Evolutionary conservation across 2,888 invertebrate species (phyloP).

Genomic region (Carterocephalus palaemon): DNA sequence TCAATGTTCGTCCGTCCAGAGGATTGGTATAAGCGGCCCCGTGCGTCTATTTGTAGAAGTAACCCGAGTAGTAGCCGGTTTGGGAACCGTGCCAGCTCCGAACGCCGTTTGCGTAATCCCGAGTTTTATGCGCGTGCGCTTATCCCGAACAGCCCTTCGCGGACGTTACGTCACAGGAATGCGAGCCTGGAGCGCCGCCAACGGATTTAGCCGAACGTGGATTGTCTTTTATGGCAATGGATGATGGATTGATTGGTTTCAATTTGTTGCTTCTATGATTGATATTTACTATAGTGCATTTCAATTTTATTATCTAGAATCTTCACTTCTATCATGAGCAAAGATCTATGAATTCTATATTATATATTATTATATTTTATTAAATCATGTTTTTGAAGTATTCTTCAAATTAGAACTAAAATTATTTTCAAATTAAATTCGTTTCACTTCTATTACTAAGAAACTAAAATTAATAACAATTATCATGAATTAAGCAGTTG

Average conservation of each 20-base stretch:
- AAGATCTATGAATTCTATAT: too few species aligned
- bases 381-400: not conserved
- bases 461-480: not conserved
- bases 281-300: not conserved
- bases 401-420: not conserved
- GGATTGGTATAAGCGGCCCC: conserved; percentile 41
- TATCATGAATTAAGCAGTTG: not conserved
- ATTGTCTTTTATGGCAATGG: conserved; percentile 75
- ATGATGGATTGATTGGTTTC: conserved; percentile 55
- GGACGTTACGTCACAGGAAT: conserved; percentile 75
- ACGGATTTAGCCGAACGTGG: conserved; percentile 66
- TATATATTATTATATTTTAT: not conserved
- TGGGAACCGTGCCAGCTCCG: conserved; percentile 72
- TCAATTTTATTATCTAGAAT: not conserved
- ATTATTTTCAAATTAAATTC: not conserved
- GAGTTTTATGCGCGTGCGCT: conserved; percentile 61
- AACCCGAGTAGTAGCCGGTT: conserved; percentile 71
- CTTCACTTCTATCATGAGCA: too few species aligned
- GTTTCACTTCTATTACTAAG: not conserved
- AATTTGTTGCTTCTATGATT: conserved; percentile 32
- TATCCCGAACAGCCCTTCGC: conserved; percentile 67
- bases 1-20: conserved; percentile 37
- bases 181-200: conserved; percentile 67
- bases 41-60: conserved; percentile 75
- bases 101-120: conserved; percentile 69